Evolutionary conservation across 2,113 vertebrate species (phyloP), one percentile per base, ranked within the genome.

Genomic region (Amphilophus citrinellus): DNA sequence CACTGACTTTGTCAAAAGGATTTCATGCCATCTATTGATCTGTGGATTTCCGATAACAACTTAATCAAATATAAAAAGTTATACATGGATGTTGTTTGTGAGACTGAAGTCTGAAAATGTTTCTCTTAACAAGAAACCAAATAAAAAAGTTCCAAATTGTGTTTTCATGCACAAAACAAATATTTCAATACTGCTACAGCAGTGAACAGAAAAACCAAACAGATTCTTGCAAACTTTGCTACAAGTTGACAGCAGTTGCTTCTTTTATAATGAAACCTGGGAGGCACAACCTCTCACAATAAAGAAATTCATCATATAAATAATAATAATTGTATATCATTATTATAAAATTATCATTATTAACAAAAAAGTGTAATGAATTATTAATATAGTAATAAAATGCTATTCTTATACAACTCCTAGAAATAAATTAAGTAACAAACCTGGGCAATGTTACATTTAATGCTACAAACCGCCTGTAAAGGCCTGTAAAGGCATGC

Each of bases 31-130:
- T 53, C 47, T 18, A 17, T 47, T 68, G 14, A 65, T 65, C 39
- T 27, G 2, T 0, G 2, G 63, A 44, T 66, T 66, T n/a, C 39
- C 24, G 5, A 66, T 44, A 68, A 68, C 39, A 68, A 27, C 10
- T 27, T 10, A 24, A 68, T 68, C 3, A 47, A 47, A 47, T 27
- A 18, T 18, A 68, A 27, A 66, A 13, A 44, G 2, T 27, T 42
- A 47, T 27, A 37, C 65, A 47, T 17, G 39, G 15, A 1, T 2
- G 22, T 7, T 18, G 65, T 47, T 39, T 47, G 7, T 0, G 63
- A 68, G n/a, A 66, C n/a, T 0, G 0, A 8, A 66, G 44, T 24
- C 42, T 11, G 42, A 44, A 13, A 44, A 1, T 44, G 10, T 13
- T 44, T 44, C 42, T 44, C 11, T 44, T 44, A 11, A 13, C 22